Conservation (phyloP, 2,113 vertebrate genomes). For the Pollimyrus isidori region DNA sequence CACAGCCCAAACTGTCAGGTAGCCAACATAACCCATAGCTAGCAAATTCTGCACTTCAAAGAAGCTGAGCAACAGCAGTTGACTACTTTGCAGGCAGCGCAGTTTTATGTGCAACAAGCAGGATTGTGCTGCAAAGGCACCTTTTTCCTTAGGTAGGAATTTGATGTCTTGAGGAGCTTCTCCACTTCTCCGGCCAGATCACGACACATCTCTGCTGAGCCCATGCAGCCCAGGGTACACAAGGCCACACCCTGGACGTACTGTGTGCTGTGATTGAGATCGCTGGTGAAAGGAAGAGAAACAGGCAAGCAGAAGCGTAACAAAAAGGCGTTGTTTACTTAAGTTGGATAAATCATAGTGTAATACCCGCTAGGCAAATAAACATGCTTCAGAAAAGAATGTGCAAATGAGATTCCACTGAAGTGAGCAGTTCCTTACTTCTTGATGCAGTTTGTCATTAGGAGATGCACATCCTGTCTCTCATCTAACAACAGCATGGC, state of each 20-base stretch:
- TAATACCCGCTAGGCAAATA: background rate
- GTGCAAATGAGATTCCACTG: background rate
- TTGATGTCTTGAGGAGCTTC: constrained; percentile 98
- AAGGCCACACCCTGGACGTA: constrained; percentile 96
- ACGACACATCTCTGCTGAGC: constrained; percentile 98
- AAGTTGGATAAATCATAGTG: background rate
- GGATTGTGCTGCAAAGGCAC: constrained; percentile 51
- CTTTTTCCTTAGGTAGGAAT: constrained; percentile 98
- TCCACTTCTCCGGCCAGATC: constrained; percentile 97
- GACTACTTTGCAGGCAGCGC: background rate
- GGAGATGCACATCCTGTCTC: constrained; percentile 96
- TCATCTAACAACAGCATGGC: constrained; percentile 97
- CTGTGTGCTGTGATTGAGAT: constrained; percentile 97
- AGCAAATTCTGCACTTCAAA: background rate
- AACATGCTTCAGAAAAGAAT: background rate
- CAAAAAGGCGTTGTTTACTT: background rate
- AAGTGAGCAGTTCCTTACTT: constrained; percentile 71
- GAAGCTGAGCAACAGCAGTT: background rate
- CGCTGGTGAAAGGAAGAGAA: constrained; percentile 61
- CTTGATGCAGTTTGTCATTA: constrained; percentile 99
- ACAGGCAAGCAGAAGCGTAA: background rate
- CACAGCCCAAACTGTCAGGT: background rate
- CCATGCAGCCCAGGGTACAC: constrained; percentile 98
- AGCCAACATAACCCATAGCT: background rate
- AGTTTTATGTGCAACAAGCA: background rate